Conservation (phyloP, 2,797 vertebrate species). For the Melanotaenia nigrans region DNA sequence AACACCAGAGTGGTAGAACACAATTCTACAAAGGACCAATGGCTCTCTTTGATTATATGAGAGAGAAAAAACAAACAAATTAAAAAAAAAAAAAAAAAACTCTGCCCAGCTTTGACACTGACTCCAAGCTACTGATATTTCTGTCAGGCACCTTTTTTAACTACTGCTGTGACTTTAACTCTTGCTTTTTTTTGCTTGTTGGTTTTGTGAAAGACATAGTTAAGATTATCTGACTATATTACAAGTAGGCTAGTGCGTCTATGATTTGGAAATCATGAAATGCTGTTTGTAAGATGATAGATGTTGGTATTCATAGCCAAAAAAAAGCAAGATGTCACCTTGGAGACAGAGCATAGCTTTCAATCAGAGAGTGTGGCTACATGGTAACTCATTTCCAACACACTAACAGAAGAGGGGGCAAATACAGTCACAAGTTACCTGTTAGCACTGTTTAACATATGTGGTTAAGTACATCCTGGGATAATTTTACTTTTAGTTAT, state of each 20-base stretch:
- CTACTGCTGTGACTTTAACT: constrained; percentile 21
- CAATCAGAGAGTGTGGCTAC: constrained; percentile 58
- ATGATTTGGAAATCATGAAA: constrained; percentile 65
- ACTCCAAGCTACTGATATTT: constrained; percentile 41
- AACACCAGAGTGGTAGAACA: constrained; percentile 17
- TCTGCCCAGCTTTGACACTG: constrained; percentile 1
- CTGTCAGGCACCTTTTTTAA: constrained; percentile 42
- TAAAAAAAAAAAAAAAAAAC: constrained; percentile 2
- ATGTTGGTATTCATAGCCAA: constrained; percentile 76
- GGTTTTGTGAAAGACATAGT: constrained; percentile 22
- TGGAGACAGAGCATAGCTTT: constrained; percentile 72
- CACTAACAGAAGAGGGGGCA: constrained; percentile 16
- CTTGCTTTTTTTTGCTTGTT: constrained; percentile 4
- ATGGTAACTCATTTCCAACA: constrained; percentile 46
- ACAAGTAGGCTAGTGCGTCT: constrained; percentile 19
- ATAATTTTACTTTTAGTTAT: too few species aligned
- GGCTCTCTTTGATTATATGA: constrained; percentile 28
- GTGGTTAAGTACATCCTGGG: too few species aligned
- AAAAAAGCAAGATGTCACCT: constrained; percentile 78
- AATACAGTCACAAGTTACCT: constrained; percentile 6
- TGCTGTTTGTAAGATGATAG: constrained; percentile 59
- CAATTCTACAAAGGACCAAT: constrained; percentile 19
- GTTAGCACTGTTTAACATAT: background rate
- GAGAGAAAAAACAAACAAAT: too few species aligned
- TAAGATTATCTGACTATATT: constrained; percentile 38